phyloP scores from a whole-genome alignment of 2,888 invertebrate species.

The Alitta virens region DNA sequence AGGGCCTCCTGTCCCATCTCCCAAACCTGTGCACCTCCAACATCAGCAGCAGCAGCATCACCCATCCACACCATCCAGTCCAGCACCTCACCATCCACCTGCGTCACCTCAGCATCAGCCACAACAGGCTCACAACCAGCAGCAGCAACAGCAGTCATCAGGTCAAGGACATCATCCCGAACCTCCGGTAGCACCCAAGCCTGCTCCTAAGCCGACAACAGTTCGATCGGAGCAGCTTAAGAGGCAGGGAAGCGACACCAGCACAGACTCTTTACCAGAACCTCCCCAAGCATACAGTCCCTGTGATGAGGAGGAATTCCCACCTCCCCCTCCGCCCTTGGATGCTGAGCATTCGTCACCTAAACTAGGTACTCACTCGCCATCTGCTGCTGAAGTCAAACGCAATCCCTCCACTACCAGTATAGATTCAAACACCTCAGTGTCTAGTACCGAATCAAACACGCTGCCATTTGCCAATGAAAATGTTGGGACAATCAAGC shows the following conservation, averaged over 20 bases:
- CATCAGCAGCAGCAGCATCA: background rate
- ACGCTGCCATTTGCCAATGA: constrained; percentile 90
- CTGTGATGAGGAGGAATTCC: constrained; percentile 40
- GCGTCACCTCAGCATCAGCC: background rate
- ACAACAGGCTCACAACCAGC: background rate
- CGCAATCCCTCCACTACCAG: constrained; percentile 13
- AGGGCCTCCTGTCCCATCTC: no score
- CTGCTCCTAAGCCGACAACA: background rate
- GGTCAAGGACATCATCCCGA: background rate
- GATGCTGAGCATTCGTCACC: constrained; percentile 8
- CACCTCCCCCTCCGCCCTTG: constrained; percentile 46
- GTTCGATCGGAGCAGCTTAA: background rate
- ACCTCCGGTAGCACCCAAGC: constrained; percentile 3
- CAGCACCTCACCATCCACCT: background rate
- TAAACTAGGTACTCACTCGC: background rate
- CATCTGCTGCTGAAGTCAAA: background rate
- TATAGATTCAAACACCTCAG: constrained; percentile 12
- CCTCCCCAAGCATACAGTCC: background rate
- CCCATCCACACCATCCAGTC: background rate
- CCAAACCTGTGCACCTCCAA: background rate
- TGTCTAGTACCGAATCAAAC: constrained; percentile 90
- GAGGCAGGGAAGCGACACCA: background rate
- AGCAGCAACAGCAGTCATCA: background rate
- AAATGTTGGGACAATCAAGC: constrained; percentile 96
- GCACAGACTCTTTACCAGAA: background rate